phyloP scores from a whole-genome alignment of 2,113 vertebrate genomes.

The Semicossyphus pulcher region DNA sequence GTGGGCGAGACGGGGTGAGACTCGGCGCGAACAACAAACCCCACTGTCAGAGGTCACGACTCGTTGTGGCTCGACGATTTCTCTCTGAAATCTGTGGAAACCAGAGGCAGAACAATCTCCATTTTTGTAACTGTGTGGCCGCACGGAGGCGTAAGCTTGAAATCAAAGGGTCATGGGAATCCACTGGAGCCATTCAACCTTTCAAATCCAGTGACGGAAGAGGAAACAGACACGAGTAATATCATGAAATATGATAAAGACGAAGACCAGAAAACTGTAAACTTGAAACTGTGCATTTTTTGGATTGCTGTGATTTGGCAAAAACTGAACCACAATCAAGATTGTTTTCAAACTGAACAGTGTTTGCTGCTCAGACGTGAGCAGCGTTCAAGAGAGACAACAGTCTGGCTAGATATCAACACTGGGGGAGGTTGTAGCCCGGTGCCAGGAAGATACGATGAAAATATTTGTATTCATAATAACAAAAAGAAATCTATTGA shows the following conservation, averaged over 20 bases:
- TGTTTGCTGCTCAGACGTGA: conserved; percentile 78
- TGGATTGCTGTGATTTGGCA: conserved; percentile 76
- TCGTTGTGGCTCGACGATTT: conserved; percentile 1
- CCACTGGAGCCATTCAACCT: conserved; percentile 22
- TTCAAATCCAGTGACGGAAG: conserved; percentile 31
- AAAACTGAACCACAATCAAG: conserved; percentile 73
- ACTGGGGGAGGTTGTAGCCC: conserved; percentile 65
- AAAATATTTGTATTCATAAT: conserved; percentile 70
- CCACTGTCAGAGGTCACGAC: conserved; percentile 5
- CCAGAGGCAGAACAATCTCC: conserved; percentile 40
- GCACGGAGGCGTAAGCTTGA: background rate
- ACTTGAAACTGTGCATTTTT: conserved; percentile 71
- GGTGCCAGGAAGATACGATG: conserved; percentile 5
- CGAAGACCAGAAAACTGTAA: conserved; percentile 81
- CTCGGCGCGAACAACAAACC: conserved; percentile 9
- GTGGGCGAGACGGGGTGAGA: conserved; percentile 26
- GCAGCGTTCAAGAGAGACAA: conserved; percentile 83
- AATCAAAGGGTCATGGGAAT: conserved; percentile 14
- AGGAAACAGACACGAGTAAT: conserved; percentile 40
- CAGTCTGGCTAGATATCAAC: conserved; percentile 85
- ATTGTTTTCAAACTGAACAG: conserved; percentile 83
- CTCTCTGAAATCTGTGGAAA: conserved; percentile 45
- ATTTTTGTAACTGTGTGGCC: background rate
- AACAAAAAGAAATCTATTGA: conserved; percentile 69
- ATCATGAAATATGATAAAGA: conserved; percentile 68